Conservation (phyloP, 2,113 vertebrate genomes). For the Erinaceus europaeus region DNA sequence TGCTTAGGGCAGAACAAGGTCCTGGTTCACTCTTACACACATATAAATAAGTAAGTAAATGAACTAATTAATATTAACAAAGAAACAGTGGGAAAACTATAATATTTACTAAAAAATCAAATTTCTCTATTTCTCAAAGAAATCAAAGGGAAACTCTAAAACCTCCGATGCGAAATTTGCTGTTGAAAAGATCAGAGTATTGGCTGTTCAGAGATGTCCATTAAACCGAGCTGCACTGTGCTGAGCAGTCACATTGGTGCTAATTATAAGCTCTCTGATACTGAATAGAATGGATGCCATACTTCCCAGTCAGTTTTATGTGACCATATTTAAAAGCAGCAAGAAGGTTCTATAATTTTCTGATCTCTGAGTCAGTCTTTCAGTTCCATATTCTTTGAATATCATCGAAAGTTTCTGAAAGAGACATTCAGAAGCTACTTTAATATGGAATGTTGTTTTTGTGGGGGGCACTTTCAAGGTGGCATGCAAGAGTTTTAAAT, state of each 20-base stretch:
- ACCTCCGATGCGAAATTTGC: not conserved
- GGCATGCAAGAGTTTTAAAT: not conserved
- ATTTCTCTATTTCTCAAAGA: not conserved
- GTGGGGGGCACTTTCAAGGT: not conserved
- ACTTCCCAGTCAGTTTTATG: not conserved
- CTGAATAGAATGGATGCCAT: not conserved
- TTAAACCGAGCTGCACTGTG: not conserved
- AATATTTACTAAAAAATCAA: no score
- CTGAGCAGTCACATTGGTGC: not conserved
- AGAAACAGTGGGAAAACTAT: no score
- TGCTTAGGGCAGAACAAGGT: no score
- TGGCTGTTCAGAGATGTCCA: not conserved
- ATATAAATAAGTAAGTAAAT: no score
- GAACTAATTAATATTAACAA: no score
- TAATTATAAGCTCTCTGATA: not conserved
- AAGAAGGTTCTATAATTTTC: not conserved
- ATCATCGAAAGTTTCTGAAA: slow-evolving; percentile 4
- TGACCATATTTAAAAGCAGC: not conserved
- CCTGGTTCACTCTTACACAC: no score
- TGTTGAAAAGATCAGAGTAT: not conserved
- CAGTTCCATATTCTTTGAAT: not conserved
- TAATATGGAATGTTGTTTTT: not conserved
- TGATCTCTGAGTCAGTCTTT: not conserved
- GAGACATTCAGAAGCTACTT: slow-evolving; percentile 11
- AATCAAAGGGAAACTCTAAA: not conserved